A percentile compares a stretch with the other conserved stretches of the same genome.
Conservation (phyloP, 2,113 vertebrate species). For the Cercocebus atys region DNA sequence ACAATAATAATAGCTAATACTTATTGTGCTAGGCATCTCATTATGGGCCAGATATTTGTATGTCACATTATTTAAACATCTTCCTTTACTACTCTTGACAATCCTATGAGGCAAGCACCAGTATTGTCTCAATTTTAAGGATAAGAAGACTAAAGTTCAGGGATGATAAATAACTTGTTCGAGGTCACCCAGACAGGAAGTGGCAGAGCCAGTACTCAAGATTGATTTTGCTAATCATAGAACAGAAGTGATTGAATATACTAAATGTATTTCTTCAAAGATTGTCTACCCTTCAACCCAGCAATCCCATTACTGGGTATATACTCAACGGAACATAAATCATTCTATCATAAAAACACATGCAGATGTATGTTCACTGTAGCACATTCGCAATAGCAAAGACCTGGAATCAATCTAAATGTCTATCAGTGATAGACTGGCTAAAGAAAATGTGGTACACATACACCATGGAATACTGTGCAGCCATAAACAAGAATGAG, state of each 20-base stretch:
- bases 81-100: background rate
- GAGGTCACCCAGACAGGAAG: background rate
- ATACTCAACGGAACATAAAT: too few species aligned
- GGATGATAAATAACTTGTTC: background rate
- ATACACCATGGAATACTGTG: too few species aligned
- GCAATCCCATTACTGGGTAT: too few species aligned
- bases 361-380: too few species aligned
- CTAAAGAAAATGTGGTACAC: too few species aligned
- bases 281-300: background rate
- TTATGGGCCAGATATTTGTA: background rate
- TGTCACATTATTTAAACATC: background rate
- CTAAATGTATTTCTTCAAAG: background rate
- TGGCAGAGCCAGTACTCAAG: background rate
- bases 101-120: background rate
- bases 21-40: background rate
- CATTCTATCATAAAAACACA: too few species aligned
- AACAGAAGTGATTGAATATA: background rate
- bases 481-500: too few species aligned
- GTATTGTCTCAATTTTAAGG: background rate
- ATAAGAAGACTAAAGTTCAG: background rate
- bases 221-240: background rate
- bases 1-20: background rate
- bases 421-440: too few species aligned
- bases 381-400: too few species aligned
- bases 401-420: too few species aligned